Percentiles rank a stretch among this genome's conserved stretches.
Evolutionary conservation across 2,888 invertebrate species (phyloP).

Genomic region (Noctua fimbriata): DNA sequence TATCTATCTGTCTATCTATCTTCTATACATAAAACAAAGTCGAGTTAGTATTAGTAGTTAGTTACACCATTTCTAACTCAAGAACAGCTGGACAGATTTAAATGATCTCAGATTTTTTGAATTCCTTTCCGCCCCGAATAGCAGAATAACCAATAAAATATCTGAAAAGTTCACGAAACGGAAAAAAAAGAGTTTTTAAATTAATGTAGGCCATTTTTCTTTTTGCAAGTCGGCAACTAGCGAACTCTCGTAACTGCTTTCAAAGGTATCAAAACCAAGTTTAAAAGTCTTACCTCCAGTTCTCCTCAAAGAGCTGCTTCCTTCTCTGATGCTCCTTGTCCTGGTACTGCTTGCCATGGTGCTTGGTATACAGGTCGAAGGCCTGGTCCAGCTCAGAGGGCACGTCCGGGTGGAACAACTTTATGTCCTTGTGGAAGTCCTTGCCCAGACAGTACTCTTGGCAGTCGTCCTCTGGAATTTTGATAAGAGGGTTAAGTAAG

Average conservation of each 20-base stretch:
- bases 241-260: not conserved
- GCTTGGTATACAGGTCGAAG: conserved; percentile 68
- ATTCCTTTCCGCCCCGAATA: too few relatives aligned
- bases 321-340: conserved; percentile 70
- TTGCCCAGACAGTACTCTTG: not conserved
- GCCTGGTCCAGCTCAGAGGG: conserved; percentile 47
- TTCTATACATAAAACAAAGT: too few relatives aligned
- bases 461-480: conserved; percentile 30
- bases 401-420: conserved; percentile 44
- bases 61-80: too few relatives aligned
- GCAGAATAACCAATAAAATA: too few relatives aligned
- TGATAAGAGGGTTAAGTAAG: not conserved
- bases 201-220: not conserved
- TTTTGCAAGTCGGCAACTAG: not conserved
- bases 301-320: conserved; percentile 73
- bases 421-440: conserved; percentile 41
- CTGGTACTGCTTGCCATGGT: conserved; percentile 71
- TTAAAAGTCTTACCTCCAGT: conserved; percentile 70
- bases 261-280: not conserved
- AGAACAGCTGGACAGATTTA: too few relatives aligned
- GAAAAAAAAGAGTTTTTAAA: too few relatives aligned
- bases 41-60: too few relatives aligned
- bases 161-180: too few relatives aligned
- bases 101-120: too few relatives aligned
- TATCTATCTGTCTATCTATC: too few relatives aligned